Evolutionary conservation across 2,888 invertebrate genomes (phyloP).

Genomic region (Saturnia japonica): DNA sequence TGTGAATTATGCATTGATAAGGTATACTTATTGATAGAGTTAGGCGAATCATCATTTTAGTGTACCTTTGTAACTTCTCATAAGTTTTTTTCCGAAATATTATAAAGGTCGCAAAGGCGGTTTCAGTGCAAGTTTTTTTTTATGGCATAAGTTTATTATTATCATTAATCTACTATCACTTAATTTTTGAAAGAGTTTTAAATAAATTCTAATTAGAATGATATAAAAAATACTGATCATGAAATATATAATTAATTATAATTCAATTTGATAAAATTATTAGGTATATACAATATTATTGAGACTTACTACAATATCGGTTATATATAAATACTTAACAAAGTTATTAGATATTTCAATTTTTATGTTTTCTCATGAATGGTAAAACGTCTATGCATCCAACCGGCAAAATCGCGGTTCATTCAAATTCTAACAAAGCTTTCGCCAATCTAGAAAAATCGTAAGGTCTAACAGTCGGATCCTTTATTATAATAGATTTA

Average conservation of each 20-base stretch:
- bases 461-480: not conserved
- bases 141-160: no score
- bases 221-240: not conserved
- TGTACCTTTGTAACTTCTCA: not conserved
- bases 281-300: not conserved
- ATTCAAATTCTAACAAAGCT: not conserved
- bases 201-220: not conserved
- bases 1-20: no score
- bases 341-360: not conserved
- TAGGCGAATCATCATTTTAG: not conserved
- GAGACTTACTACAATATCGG: not conserved
- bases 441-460: conserved; percentile 5
- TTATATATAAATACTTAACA: not conserved
- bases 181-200: not conserved
- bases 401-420: conserved; percentile 10
- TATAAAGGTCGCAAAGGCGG: not conserved
- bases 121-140: not conserved
- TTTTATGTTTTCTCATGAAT: conserved; percentile 1
- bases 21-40: no score
- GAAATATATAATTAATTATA: not conserved
- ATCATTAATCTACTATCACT: not conserved
- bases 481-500: conserved; percentile 9
- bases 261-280: not conserved
- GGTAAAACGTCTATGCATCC: not conserved
- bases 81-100: not conserved